Conservation (phyloP, 2,797 vertebrate genomes). For the Distichodus sexfasciatus region DNA sequence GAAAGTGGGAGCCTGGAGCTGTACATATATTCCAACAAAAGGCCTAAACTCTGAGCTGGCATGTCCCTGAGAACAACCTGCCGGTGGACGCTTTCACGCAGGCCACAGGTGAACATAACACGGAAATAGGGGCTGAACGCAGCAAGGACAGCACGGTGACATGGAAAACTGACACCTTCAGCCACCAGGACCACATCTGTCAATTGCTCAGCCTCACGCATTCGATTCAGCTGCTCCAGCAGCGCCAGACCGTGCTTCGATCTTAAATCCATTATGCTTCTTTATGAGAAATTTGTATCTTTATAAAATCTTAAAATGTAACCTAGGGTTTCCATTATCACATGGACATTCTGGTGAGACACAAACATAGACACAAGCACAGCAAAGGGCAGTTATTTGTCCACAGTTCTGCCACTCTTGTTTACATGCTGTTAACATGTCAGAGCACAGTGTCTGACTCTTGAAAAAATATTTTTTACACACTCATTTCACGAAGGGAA, state of each 20-base stretch:
- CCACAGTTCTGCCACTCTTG: neutral
- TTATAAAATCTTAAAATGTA: neutral
- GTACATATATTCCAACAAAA: slow-evolving; percentile 92
- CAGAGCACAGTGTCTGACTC: neutral
- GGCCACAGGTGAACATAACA: slow-evolving; percentile 96
- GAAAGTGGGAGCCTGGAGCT: slow-evolving; percentile 80
- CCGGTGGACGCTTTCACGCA: slow-evolving; percentile 82
- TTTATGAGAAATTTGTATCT: neutral
- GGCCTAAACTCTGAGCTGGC: slow-evolving; percentile 82
- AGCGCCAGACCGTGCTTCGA: slow-evolving; percentile 80
- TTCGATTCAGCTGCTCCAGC: slow-evolving; percentile 82
- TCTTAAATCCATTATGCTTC: slow-evolving; percentile 70
- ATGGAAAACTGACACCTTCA: slow-evolving; percentile 89
- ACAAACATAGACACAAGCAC: slow-evolving; percentile 8
- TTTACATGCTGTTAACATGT: slow-evolving; percentile 16
- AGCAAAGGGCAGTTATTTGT: slow-evolving; percentile 21
- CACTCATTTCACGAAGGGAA: neutral
- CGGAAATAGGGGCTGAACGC: slow-evolving; percentile 98
- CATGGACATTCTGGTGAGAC: slow-evolving; percentile 25
- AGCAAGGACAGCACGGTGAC: slow-evolving; percentile 88
- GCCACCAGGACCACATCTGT: slow-evolving; percentile 89
- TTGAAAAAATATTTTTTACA: neutral
- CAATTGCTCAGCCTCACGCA: slow-evolving; percentile 85
- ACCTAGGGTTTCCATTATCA: neutral
- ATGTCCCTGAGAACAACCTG: slow-evolving; percentile 85